Evolutionary conservation across 2,888 invertebrate species (phyloP), one percentile per base, ranked within the genome.

Genomic region (Metallyticus violacea): DNA sequence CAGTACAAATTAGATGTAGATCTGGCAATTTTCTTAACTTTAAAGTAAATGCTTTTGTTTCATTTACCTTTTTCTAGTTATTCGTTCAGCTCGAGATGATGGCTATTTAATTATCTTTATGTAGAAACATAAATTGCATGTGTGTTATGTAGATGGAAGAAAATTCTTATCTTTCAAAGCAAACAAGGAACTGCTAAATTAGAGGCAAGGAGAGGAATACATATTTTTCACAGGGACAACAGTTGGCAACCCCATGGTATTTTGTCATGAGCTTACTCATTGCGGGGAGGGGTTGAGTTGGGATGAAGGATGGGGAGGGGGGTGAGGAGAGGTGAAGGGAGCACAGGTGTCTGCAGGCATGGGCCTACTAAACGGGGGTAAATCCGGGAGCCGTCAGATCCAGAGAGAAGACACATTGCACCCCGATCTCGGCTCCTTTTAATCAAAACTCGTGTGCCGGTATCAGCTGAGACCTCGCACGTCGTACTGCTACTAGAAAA

Each of bases 371-470:
- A 77, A 77, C 76, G 77, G 77, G 83, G 83, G 83, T 77, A 83
- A 83, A 83, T 83, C 83, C 83, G 83, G 83, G 40, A 83, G n/a
- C 83, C 83, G 83, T 83, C 83, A 83, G 28, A 82, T 82, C 76
- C 82, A 82, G 62, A 82, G 82, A 28, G 77, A 83, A 83, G 83
- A 83, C 83, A 83, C 83, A 83, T 83, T 83, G 83, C 83, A 77
- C 82, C 82, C 83, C 83, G 83, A 83, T 83, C 83, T 62, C 62
- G 77, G 83, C 29, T 83, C 83, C 83, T 83, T 83, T 83, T 83
- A 83, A 83, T 83, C 83, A 83, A 83, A 83, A 83, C 83, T 83
- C 83, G 83, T 82, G 82, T 26, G 76, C 82, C 82, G 82, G 82
- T 83, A 83, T 83, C 83, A 83, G 83, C 83, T 83, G 83, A 77